Evolutionary conservation across 1,140 invertebrate genomes (phyloP).

Genomic region (Melitaea cinxia): DNA sequence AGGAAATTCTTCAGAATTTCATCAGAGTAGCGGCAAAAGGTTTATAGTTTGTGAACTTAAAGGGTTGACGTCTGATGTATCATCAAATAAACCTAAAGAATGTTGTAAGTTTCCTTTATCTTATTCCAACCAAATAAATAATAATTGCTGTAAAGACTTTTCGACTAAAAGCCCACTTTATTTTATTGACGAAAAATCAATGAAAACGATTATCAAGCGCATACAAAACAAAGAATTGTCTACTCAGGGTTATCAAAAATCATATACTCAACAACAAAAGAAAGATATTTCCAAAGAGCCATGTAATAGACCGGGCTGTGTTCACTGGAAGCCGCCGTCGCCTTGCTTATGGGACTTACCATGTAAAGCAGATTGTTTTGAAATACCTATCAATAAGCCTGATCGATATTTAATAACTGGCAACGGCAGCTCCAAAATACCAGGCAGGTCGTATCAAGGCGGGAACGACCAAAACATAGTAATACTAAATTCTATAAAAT

Average conservation of each 20-base stretch:
- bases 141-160: slow-evolving; percentile 12
- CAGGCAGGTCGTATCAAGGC: slow-evolving; percentile 3
- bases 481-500: slow-evolving; percentile 43
- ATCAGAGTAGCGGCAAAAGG: slow-evolving; percentile 52
- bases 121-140: background rate
- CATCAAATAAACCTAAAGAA: slow-evolving; percentile 48
- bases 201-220: slow-evolving; percentile 46
- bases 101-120: slow-evolving; percentile 62
- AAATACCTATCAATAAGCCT: slow-evolving; percentile 52
- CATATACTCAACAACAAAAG: slow-evolving; percentile 39
- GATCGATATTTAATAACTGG: slow-evolving; percentile 47
- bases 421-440: slow-evolving; percentile 37
- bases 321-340: slow-evolving; percentile 63
- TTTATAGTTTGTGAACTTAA: slow-evolving; percentile 75
- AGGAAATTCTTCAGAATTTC: slow-evolving; percentile 33
- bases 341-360: slow-evolving; percentile 63
- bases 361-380: slow-evolving; percentile 68
- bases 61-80: slow-evolving; percentile 52
- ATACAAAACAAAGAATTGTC: slow-evolving; percentile 56
- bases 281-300: slow-evolving; percentile 45
- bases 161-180: slow-evolving; percentile 31
- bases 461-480: slow-evolving; percentile 39
- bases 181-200: slow-evolving; percentile 51
- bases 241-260: slow-evolving; percentile 35
- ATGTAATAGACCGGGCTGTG: slow-evolving; percentile 60